Percentiles rank a stretch among this genome's conserved stretches.
Evolutionary conservation across 2,113 vertebrate species (phyloP).

Genomic region (Phrynosoma platyrhinos): DNA sequence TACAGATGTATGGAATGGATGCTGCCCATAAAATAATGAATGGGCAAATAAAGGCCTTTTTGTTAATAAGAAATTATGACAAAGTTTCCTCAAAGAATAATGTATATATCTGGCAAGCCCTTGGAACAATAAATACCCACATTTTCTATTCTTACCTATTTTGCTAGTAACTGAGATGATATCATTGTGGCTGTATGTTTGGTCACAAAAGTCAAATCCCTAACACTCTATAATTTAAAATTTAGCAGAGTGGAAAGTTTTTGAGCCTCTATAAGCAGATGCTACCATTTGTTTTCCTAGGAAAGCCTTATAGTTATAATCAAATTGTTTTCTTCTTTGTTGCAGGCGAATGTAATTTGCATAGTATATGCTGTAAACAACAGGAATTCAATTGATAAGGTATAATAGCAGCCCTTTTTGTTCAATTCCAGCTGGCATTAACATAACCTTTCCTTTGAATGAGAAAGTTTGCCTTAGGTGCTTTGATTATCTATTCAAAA

Average conservation of each 20-base stretch:
- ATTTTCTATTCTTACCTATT: neutral
- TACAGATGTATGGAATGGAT: neutral
- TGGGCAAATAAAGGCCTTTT: neutral
- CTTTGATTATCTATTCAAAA: neutral
- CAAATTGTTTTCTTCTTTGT: conserved; percentile 51
- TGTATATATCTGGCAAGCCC: neutral
- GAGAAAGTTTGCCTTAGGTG: neutral
- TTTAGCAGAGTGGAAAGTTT: neutral
- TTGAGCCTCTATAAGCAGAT: neutral
- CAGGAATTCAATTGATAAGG: conserved; percentile 98
- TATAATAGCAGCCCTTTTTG: conserved; percentile 69
- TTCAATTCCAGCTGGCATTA: neutral
- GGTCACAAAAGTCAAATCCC: neutral
- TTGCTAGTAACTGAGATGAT: neutral
- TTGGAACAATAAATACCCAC: neutral
- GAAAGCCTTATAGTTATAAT: neutral
- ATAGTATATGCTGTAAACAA: conserved; percentile 99
- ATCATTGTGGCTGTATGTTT: neutral
- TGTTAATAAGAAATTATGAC: too few relatives aligned
- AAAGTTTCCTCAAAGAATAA: neutral
- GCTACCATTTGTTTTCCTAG: conserved; percentile 7
- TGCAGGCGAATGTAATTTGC: conserved; percentile 98
- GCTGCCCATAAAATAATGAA: neutral
- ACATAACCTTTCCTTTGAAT: neutral
- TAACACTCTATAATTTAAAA: neutral